A percentile compares a stretch with the other conserved stretches of the same genome.
These are phyloP conservation scores for Percopsis transmontana DNA, from an alignment of 2,113 vertebrate genomes.

Conservation along the genomic window DNA sequence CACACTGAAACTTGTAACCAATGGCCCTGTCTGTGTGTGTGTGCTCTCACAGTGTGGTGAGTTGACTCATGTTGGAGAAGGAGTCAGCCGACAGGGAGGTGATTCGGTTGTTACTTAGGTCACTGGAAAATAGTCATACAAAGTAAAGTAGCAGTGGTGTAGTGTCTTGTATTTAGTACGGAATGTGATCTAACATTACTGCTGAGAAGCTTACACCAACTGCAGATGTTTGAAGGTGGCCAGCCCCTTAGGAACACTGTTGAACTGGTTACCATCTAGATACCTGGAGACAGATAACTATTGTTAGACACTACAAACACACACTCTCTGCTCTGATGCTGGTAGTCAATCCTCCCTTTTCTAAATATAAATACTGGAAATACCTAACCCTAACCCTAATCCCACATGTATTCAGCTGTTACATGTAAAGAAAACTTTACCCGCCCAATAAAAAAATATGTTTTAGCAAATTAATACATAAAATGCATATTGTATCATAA, in stretches of 20 bases:
- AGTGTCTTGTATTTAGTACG: not conserved
- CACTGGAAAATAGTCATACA: conserved; percentile 75
- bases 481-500: not conserved
- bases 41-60: conserved; percentile 92
- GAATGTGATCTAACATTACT: not conserved
- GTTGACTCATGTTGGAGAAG: conserved; percentile 97
- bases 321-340: too few species aligned
- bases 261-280: conserved; percentile 97
- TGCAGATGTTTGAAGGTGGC: conserved; percentile 90
- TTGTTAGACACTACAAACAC: not conserved
- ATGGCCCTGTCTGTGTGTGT: conserved; percentile 11
- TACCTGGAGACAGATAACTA: conserved; percentile 78
- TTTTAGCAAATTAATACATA: too few species aligned
- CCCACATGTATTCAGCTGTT: too few species aligned
- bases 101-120: conserved; percentile 98
- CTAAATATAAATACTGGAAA: too few species aligned
- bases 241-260: conserved; percentile 86
- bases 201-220: conserved; percentile 86
- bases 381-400: too few species aligned
- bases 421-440: too few species aligned
- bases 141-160: not conserved
- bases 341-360: too few species aligned
- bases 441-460: too few species aligned
- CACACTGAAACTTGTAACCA: not conserved
- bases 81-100: conserved; percentile 90